These are phyloP conservation scores for Cryptus viduatorius DNA, from an alignment of 2,888 invertebrate genomes.

Conservation along the genomic window DNA sequence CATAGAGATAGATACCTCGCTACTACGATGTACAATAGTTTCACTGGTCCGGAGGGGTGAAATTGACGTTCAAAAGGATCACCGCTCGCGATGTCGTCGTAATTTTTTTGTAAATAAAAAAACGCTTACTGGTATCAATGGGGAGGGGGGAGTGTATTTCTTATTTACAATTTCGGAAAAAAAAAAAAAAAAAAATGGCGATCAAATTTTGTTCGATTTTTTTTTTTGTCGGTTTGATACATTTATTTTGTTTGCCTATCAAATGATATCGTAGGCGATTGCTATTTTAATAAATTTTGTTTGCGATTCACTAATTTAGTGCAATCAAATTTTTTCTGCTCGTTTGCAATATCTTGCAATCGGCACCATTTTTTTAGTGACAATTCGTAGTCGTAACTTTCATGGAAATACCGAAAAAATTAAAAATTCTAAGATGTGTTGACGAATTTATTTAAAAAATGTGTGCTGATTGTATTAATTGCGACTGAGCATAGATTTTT, in stretches of 20 bases:
- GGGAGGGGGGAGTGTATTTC: neutral
- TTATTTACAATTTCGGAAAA: neutral
- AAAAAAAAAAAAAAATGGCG: neutral
- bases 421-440: too few relatives aligned
- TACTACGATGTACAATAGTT: constrained; percentile 20
- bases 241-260: neutral
- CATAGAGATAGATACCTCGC: constrained; percentile 13
- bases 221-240: neutral
- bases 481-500: neutral
- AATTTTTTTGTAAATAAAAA: neutral
- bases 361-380: too few relatives aligned
- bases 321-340: neutral
- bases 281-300: neutral
- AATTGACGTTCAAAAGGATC: constrained; percentile 45
- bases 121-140: neutral
- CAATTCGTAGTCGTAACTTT: too few relatives aligned
- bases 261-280: neutral
- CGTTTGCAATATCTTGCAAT: too few relatives aligned
- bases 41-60: constrained; percentile 42
- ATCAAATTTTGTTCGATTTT: neutral
- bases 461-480: neutral
- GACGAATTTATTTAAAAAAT: too few relatives aligned
- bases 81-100: constrained; percentile 26
- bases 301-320: neutral
- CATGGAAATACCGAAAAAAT: too few relatives aligned